Evolutionary conservation across 2,113 vertebrate genomes (phyloP), one percentile per base, ranked within the genome.

Genomic region (Grammomys surdaster): DNA sequence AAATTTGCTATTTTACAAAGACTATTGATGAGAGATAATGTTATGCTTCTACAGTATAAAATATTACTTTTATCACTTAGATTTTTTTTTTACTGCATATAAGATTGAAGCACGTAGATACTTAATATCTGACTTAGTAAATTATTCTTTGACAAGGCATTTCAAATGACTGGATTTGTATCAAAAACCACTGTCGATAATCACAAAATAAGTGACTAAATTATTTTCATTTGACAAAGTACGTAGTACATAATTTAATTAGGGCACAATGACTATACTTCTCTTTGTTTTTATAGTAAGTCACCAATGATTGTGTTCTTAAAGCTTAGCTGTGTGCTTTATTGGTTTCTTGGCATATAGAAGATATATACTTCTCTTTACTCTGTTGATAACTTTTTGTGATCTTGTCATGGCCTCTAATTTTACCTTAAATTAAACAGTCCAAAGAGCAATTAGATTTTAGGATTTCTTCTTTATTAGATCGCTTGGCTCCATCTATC

Each of bases 391-490:
- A 91, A 94, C 82, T 97, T 76, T 65, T 26, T 94, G 88, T 95
- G 28, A 6, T 95, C 85, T 93, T 78, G 22, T 63, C 85, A 81
- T 95, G 70, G 93, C 80, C 77, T 97, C 93, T 97, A 93, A 92
- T 65, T 95, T 97, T 96, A 54, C 31, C 80, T 97, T 97, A 96
- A 97, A 73, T 97, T 98, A 97, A 98, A 98, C 82, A 97, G 60
- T 69, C 88, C 95, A 97, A 97, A 85, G 93, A 97, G 93, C 95
- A 97, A 97, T 94, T 93, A 93, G 58, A 97, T 95, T 97, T 97
- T 93, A 92, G 94, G 12, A 76, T 95, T 81, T 51, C 96, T 96
- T 97, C 28, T 56, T 94, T 91, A 93, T 97, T 97, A 95, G 86
- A 96, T 70, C n/a, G 82, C 40, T 95, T 94, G 95, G 93, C 95